Base-by-base conservation (phyloP, 2,888 invertebrate species). In the Elmis aenea region DNA sequence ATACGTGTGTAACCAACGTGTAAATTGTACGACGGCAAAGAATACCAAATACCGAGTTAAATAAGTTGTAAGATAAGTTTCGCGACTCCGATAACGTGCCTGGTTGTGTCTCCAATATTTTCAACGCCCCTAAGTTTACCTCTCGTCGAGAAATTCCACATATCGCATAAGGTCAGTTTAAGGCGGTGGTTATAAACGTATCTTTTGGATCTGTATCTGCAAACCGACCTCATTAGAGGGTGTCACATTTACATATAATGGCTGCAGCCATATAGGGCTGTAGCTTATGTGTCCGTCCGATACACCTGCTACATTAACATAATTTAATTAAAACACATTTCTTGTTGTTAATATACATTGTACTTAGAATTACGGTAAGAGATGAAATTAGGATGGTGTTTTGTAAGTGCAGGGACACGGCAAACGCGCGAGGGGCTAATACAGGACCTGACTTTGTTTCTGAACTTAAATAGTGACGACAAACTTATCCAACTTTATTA, bases 161-260 rank as follows among this genome's bases (percentile, higher is more conserved):
- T 26, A 30, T 26, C 15, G 13, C 10, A 15, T 14, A 27, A 31
- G 44, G 32, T 43, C 41, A 48, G 48, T 45, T 48, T 46, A 43
- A 42, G 45, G 42, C 42, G 36, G 45, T 46, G 43, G 37, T 39
- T 44, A 42, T 42, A 38, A 37, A 33, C 35, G 38, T 35, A 38
- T 45, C 46, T 43, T 44, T 42, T 43, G 49, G 49, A 51, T 51
- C 51, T 49, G 46, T 51, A 51, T 50, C 49, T 51, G 42, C 20
- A 34, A 39, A 45, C 48, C 47, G 51, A 54, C 54, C 57, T 57
- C 57, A 55, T 57, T 57, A 57, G 55, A 50, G 55, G 53, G 53
- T 55, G 57, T 57, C 57, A 54, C 57, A 57, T 57, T 57, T 55
- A 55, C 57, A 57, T 57, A 57, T 55, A 57, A 57, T 57, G 51